Base-by-base conservation (phyloP, 2,113 vertebrate genomes). In the Coracopsis vasa region DNA sequence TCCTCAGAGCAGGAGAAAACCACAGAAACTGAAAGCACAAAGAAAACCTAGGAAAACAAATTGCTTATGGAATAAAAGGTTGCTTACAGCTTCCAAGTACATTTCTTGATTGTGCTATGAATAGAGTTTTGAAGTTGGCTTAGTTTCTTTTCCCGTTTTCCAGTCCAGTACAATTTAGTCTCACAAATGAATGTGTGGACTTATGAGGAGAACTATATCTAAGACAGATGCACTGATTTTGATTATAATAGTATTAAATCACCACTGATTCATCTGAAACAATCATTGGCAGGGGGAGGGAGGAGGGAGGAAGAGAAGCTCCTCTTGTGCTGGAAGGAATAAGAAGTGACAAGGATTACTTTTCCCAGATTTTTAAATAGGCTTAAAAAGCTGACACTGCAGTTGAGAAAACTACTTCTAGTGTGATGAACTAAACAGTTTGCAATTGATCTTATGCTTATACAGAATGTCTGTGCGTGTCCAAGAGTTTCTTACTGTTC, bases 161-260 rank as follows among this genome's bases (percentile, higher is more conserved):
- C 71, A 90, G 37, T 72, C 42, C 78, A 90, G 75, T 47, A 71
- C 39, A 74, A 71, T 78, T 89, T 84, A 72, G 44, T 78, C 67
- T 78, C 44, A 75, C 27, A 95, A 91, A 75, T 53, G 8, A 77
- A 66, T 2, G 0, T 64, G 23, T 81, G 91, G 69, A 84, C 24
- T 81, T 92, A 53, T 39, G 53, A 77, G 3, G 0, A 88, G 39
- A 73, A 60, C 80, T 54, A 39, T 23, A 3, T 58, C 33, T 62
- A 67, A 84, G 61, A 94, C 91, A 96, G 95, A 88, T 23, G 48
- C 65, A 60, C 69, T 95, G 83, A 96, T 95, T 95, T 91, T 87
- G 5, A 70, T 90, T 88, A 73, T 42, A 75, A 44, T 13, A 33
- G 10, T 45, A 66, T 78, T 81, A 84, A 89, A 81, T 86, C 72